A percentile compares a stretch with the other conserved stretches of the same genome.
Evolutionary conservation across 2,113 vertebrate genomes (phyloP).

Genomic region (Lethenteron camtschaticum): DNA sequence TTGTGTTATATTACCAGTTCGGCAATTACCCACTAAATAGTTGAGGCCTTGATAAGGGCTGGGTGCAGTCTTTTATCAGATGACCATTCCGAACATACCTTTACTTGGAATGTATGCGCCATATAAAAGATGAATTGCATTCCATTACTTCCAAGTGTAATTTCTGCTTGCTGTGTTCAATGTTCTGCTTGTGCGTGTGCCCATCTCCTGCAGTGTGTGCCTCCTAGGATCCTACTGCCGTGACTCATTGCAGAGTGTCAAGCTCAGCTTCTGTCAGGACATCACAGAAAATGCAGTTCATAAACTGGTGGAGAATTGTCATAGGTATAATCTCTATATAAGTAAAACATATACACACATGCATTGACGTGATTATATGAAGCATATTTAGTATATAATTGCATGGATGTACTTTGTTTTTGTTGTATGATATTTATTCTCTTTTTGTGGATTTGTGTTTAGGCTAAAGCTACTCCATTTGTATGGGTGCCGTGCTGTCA

Average conservation of each 20-base stretch:
- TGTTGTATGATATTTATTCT: background rate
- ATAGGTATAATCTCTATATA: conserved; percentile 10
- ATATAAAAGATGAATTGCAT: no score
- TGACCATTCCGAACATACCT: no score
- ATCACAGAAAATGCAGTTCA: conserved; percentile 14
- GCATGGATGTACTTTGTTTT: no score
- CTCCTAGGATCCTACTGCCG: conserved; percentile 21
- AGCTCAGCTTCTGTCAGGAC: conserved; percentile 26
- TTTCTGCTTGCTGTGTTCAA: background rate
- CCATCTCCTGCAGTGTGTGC: conserved; percentile 12
- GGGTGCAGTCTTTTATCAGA: no score
- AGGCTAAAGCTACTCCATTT: conserved; percentile 23
- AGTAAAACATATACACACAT: no score
- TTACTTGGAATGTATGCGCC: no score
- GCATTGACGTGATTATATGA: no score
- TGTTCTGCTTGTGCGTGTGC: background rate
- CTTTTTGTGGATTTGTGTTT: conserved; percentile 8
- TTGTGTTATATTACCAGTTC: no score
- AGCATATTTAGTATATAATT: no score
- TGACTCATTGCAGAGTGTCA: conserved; percentile 16
- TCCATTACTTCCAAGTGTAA: background rate
- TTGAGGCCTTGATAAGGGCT: no score
- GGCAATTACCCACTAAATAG: no score
- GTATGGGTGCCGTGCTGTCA: conserved; percentile 16
- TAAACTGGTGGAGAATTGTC: conserved; percentile 17